phyloP scores from a whole-genome alignment of 1,140 invertebrate species.

The Oreohelix idahoensis region DNA sequence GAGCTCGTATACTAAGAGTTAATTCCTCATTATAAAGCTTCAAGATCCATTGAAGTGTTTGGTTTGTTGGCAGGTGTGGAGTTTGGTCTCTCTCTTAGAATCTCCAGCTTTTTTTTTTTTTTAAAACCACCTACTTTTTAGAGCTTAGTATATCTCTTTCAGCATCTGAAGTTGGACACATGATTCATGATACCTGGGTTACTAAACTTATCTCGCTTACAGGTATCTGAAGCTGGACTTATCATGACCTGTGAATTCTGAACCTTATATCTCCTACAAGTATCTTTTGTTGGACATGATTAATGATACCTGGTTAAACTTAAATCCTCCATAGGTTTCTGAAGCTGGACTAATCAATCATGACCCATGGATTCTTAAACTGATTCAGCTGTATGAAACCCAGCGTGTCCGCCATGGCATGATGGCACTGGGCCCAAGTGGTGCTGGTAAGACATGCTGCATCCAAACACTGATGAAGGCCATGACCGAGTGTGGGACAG shows the following conservation, averaged over 20 bases:
- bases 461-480: conserved; percentile 91
- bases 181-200: too few relatives aligned
- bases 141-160: too few relatives aligned
- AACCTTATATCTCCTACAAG: conserved; percentile 95
- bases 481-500: conserved; percentile 75
- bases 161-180: too few relatives aligned
- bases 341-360: conserved; percentile 84
- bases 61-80: too few relatives aligned
- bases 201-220: too few relatives aligned
- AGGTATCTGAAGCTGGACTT: conserved; percentile 76
- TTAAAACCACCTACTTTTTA: too few relatives aligned
- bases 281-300: neutral
- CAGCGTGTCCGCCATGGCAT: conserved; percentile 43
- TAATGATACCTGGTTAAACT: too few relatives aligned
- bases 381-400: conserved; percentile 74
- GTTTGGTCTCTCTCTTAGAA: too few relatives aligned
- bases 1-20: too few relatives aligned
- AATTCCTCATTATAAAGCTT: too few relatives aligned
- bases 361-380: conserved; percentile 94
- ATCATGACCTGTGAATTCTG: conserved; percentile 94
- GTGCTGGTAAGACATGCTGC: conserved; percentile 24
- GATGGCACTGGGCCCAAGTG: conserved; percentile 28
- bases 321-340: conserved; percentile 53
- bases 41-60: too few relatives aligned
- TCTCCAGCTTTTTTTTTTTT: too few relatives aligned